These are phyloP conservation scores for Pseudopodoces humilis DNA, from an alignment of 2,113 vertebrate species.

Conservation along the genomic window DNA sequence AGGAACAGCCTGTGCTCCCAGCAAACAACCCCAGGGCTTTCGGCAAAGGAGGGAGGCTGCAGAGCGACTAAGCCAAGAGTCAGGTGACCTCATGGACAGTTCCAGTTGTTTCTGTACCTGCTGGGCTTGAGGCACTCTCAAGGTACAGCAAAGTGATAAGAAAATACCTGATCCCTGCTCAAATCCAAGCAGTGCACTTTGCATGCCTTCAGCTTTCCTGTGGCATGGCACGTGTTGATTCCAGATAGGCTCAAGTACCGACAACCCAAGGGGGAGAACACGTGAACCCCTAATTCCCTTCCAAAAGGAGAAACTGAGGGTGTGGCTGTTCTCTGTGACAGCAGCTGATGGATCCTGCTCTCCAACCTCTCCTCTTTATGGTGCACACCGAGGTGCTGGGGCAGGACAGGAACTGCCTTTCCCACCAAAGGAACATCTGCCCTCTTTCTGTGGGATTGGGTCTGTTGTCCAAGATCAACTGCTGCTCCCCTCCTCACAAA, in stretches of 20 bases:
- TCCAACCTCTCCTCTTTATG: neutral
- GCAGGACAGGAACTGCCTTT: neutral
- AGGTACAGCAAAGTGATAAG: neutral
- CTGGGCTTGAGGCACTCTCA: neutral
- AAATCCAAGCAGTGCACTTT: neutral
- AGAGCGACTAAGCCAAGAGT: neutral
- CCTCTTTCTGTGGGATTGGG: accelerated
- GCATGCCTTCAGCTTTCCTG: neutral
- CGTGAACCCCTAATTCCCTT: neutral
- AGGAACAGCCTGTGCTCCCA: neutral
- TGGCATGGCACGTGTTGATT: accelerated
- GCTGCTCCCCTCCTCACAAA: neutral
- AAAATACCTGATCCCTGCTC: neutral
- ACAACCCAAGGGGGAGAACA: neutral
- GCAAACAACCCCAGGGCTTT: neutral
- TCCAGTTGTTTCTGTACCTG: neutral
- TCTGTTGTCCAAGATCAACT: neutral
- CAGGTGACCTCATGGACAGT: neutral
- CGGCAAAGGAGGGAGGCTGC: neutral
- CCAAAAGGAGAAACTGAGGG: neutral
- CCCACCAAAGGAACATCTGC: neutral
- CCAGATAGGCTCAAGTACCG: neutral
- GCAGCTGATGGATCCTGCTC: neutral
- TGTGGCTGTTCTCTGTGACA: neutral
- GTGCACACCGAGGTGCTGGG: neutral